phyloP scores from a whole-genome alignment of 2,888 invertebrate genomes.

The Notodonta ziczac region DNA sequence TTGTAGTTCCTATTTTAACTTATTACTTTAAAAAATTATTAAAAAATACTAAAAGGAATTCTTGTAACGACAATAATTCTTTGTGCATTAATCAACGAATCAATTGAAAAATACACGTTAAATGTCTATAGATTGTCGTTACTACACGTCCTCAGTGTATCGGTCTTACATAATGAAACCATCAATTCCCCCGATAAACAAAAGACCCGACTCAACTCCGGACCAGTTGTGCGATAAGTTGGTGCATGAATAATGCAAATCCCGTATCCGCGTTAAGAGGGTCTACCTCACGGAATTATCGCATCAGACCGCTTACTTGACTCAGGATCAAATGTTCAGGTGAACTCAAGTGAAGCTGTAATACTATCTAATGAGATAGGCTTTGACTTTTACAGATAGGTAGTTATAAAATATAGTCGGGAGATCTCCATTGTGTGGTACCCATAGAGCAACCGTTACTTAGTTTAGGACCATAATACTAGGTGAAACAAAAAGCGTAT shows the following conservation, averaged over 20 bases:
- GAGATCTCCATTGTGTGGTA: no score
- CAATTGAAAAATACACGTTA: no score
- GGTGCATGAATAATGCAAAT: conserved; percentile 50
- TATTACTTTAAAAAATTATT: no score
- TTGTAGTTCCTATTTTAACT: no score
- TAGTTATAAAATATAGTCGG: no score
- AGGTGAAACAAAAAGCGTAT: no score
- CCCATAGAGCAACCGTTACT: no score
- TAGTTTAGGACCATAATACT: no score
- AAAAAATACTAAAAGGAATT: no score
- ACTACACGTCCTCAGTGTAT: neutral
- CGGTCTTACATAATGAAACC: conserved; percentile 15
- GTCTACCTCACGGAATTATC: conserved; percentile 42
- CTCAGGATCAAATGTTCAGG: conserved; percentile 48
- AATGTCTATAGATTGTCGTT: no score
- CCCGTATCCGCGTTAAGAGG: conserved; percentile 46
- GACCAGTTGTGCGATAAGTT: conserved; percentile 41
- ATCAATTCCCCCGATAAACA: conserved; percentile 23
- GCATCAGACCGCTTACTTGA: conserved; percentile 47
- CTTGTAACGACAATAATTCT: no score
- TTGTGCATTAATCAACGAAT: no score
- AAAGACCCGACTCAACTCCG: conserved; percentile 20
- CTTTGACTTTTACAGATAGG: conserved; percentile 6
- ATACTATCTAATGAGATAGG: conserved; percentile 36
- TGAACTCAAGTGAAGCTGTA: conserved; percentile 30